These are phyloP conservation scores for Anguilla pacifica DNA, from an alignment of 2,797 vertebrate genomes.

Conservation along the genomic window DNA sequence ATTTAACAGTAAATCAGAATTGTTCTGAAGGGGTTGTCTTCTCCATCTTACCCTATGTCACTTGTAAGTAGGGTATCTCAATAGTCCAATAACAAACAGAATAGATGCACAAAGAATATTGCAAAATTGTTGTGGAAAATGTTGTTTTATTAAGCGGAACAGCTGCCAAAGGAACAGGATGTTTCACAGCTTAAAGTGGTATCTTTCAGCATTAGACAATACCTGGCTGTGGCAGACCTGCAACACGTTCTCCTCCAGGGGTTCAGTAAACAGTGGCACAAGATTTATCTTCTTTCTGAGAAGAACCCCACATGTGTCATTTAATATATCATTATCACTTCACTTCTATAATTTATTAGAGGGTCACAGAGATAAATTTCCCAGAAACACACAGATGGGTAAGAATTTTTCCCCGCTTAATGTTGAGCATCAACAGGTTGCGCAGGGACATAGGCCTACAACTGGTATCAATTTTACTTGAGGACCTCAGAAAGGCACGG, in stretches of 20 bases:
- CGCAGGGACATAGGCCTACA: background rate
- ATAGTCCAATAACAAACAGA: too few relatives aligned
- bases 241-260: background rate
- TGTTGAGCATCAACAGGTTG: background rate
- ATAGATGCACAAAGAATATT: too few relatives aligned
- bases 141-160: too few relatives aligned
- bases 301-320: background rate
- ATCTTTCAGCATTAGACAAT: background rate
- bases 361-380: background rate
- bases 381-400: background rate
- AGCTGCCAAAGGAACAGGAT: too few relatives aligned
- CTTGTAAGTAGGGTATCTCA: too few relatives aligned
- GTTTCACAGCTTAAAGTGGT: background rate
- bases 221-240: background rate
- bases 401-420: background rate
- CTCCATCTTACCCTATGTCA: too few relatives aligned
- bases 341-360: background rate
- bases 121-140: too few relatives aligned
- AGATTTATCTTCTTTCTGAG: background rate
- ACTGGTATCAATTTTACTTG: constrained; percentile 18
- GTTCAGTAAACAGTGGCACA: background rate
- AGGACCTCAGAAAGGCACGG: constrained; percentile 16
- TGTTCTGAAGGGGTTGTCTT: too few relatives aligned
- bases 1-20: too few relatives aligned
- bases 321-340: background rate